Conservation (phyloP, 2,113 vertebrate genomes). For the Sturnira hondurensis region DNA sequence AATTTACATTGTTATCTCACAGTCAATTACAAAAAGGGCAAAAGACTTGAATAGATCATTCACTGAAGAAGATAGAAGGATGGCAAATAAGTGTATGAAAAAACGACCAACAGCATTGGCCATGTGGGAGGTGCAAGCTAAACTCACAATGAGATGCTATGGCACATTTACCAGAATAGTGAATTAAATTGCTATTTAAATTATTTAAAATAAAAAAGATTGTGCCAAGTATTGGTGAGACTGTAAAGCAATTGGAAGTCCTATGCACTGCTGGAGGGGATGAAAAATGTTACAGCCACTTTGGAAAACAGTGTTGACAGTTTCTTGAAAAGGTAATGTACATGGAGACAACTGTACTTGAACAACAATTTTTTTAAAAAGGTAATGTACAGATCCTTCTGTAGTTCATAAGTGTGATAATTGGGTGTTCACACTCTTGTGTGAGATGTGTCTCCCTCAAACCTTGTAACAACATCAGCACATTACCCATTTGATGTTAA, state of each 20-base stretch:
- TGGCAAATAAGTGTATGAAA: neutral
- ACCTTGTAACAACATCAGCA: no score
- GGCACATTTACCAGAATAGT: neutral
- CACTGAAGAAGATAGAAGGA: neutral
- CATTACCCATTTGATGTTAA: no score
- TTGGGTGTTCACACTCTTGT: no score
- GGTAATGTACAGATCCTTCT: no score
- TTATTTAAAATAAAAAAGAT: neutral
- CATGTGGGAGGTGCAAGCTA: neutral
- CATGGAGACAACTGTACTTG: no score
- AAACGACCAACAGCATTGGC: neutral
- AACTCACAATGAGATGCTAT: neutral
- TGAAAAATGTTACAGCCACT: no score
- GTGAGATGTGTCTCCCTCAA: no score
- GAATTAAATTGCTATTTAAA: neutral
- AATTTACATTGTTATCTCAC: neutral
- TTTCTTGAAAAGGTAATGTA: neutral
- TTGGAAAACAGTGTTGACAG: neutral
- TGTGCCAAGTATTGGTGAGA: neutral
- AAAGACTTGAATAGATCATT: neutral
- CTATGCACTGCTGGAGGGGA: no score
- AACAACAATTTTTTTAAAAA: no score
- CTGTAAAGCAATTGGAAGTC: neutral
- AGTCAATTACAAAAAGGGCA: neutral
- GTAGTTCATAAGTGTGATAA: no score